phyloP scores from a whole-genome alignment of 2,888 invertebrate species.

The Elysia crispata region DNA sequence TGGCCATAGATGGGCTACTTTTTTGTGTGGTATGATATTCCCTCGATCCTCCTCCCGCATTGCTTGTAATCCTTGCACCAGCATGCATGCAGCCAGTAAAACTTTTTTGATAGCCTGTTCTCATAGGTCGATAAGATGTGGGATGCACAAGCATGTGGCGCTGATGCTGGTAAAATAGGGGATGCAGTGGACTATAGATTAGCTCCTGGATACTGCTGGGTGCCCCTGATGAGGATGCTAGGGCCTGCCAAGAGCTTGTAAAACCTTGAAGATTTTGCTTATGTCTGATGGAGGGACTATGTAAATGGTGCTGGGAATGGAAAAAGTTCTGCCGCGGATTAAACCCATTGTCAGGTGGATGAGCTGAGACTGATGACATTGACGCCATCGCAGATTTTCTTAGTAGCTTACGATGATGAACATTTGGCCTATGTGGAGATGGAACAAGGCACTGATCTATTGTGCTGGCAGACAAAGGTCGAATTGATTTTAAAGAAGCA shows the following conservation, averaged over 20 bases:
- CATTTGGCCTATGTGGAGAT: not conserved
- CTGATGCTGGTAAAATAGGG: not conserved
- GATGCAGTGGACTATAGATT: not conserved
- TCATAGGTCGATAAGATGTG: not conserved
- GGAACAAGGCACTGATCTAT: not conserved
- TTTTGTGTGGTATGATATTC: conserved; percentile 21
- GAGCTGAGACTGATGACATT: not conserved
- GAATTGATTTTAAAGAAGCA: not conserved
- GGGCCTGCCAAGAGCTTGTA: not conserved
- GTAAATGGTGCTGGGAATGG: not conserved
- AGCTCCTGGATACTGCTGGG: not conserved
- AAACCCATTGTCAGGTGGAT: conserved; percentile 2
- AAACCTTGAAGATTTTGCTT: not conserved
- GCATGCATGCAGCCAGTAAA: conserved; percentile 21
- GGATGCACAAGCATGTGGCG: not conserved
- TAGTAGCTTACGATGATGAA: not conserved
- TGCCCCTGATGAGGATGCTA: not conserved
- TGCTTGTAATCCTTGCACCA: not conserved
- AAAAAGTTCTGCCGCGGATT: not conserved
- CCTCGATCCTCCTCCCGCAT: no score
- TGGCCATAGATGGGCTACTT: not conserved
- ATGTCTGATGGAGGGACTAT: not conserved
- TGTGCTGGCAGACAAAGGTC: not conserved
- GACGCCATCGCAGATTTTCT: not conserved
- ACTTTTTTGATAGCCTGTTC: not conserved